Base-by-base conservation (phyloP, 1,140 invertebrate species). In the Caenorhabditis remanei region DNA sequence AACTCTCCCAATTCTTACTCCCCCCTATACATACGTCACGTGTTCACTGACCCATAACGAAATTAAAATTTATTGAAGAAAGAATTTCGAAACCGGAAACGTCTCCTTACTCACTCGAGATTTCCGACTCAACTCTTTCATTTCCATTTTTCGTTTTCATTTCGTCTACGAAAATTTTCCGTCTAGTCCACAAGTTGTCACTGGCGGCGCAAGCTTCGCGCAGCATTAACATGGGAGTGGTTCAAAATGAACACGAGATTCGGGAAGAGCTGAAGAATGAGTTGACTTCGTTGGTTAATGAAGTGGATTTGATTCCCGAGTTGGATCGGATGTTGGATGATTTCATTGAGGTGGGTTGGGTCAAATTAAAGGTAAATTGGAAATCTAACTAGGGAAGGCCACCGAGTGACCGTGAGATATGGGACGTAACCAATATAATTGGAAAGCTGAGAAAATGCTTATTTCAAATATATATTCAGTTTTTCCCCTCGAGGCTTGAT, bases 131-230 rank as follows among this genome's bases (percentile, higher is more conserved):
- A 53, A 53, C 16, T 61, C n/a, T 9, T 24, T 24, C 19, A 61
- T 61, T 61, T 61, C 56, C 56, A 14, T n/a, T 61, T 61, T 24
- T 71, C 43, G 8, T 19, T 41, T 58, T n/a, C n/a, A n/a, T 8
- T n/a, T 58, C 56, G 9, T 58, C 56, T 58, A 58, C 61, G 32
- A 79, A 50, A 79, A 79, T 79, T 79, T 79, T 79, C 46, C 71
- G 71, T 50, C 71, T 79, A 13, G 71, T 79, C n/a, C 71, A 79
- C n/a, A 79, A 48, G n/a, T 32, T 79, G 71, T 79, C 71, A 50
- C 46, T 79, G 8, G 71, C 71, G 46, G 71, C 71, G 40, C 65
- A 71, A 71, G 65, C 65, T 11, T 79, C 71, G 43, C 71, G 43
- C 46, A 46, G 40, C 46, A 79, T 46, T 11, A 58, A 58, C n/a